phyloP scores from a whole-genome alignment of 2,888 invertebrate genomes.

The Alviniconcha strummeri region DNA sequence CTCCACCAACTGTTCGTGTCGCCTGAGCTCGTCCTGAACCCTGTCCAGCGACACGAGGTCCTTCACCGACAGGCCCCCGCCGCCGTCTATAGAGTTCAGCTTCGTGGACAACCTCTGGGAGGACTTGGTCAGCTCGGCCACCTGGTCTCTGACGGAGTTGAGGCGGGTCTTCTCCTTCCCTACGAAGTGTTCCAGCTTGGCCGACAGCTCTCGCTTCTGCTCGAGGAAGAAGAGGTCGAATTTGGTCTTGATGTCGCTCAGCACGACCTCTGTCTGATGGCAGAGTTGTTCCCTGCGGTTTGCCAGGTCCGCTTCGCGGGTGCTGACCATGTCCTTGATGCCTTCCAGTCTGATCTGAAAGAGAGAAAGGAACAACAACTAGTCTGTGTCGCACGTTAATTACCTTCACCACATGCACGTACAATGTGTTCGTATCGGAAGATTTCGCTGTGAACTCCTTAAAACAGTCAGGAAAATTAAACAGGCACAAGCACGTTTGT shows the following conservation, averaged over 20 bases:
- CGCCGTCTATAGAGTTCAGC: neutral
- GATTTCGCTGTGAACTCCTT: too few relatives aligned
- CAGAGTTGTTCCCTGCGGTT: conserved; percentile 4
- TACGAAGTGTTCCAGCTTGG: conserved; percentile 10
- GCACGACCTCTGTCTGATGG: conserved; percentile 16
- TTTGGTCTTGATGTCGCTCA: conserved; percentile 18
- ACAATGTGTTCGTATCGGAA: too few relatives aligned
- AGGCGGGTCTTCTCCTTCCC: conserved; percentile 16
- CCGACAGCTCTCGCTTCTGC: conserved; percentile 27
- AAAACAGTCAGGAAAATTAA: too few relatives aligned
- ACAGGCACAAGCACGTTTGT: too few relatives aligned
- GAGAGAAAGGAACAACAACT: neutral
- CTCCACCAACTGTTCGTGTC: conserved; percentile 14
- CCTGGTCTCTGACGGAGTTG: neutral
- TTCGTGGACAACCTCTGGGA: neutral
- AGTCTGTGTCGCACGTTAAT: too few relatives aligned
- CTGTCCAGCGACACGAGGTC: conserved; percentile 20
- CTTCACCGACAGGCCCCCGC: neutral
- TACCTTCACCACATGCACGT: too few relatives aligned
- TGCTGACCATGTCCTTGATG: conserved; percentile 8
- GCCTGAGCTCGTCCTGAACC: conserved; percentile 21
- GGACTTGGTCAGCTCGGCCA: conserved; percentile 7
- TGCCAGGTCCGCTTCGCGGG: conserved; percentile 14
- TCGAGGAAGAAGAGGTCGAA: conserved; percentile 25
- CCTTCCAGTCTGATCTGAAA: conserved; percentile 29